A percentile compares a stretch with the other conserved stretches of the same genome.
phyloP scores from a whole-genome alignment of 2,113 vertebrate genomes.

The Centropristis striata region DNA sequence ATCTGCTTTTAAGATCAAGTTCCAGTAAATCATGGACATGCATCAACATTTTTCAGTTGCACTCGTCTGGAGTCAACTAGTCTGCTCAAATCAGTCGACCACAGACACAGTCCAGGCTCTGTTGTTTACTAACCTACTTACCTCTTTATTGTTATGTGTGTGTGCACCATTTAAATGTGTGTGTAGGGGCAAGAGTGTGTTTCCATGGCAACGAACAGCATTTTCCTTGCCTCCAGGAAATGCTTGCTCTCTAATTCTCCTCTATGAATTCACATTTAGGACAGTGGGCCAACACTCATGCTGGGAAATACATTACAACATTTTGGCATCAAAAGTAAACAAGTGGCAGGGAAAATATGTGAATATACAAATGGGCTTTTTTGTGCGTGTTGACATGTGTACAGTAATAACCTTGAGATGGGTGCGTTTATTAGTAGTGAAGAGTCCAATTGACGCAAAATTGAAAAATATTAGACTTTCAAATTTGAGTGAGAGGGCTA shows the following conservation, averaged over 20 bases:
- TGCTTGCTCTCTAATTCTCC: slow-evolving; percentile 36
- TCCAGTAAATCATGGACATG: neutral
- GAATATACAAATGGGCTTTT: slow-evolving; percentile 12
- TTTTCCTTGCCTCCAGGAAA: slow-evolving; percentile 36
- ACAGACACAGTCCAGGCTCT: slow-evolving; percentile 12
- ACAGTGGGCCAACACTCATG: slow-evolving; percentile 39
- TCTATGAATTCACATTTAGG: slow-evolving; percentile 50
- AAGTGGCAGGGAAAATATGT: neutral
- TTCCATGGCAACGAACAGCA: slow-evolving; percentile 51
- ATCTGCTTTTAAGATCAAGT: too few relatives aligned
- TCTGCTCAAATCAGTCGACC: slow-evolving; percentile 8
- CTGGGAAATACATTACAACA: slow-evolving; percentile 35
- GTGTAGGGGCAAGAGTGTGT: neutral
- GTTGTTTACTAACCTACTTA: slow-evolving; percentile 55
- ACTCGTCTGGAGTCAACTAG: slow-evolving; percentile 7
- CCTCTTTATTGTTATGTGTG: slow-evolving; percentile 8
- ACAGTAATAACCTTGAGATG: slow-evolving; percentile 6
- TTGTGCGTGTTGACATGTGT: slow-evolving; percentile 5
- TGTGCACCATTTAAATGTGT: neutral
- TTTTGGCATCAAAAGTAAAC: slow-evolving; percentile 12
- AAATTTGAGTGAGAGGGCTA: slow-evolving; percentile 12
- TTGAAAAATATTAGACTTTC: slow-evolving; percentile 30
- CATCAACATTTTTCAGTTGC: neutral
- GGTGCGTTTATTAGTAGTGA: neutral
- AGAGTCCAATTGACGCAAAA: slow-evolving; percentile 2